phyloP scores from a whole-genome alignment of 1,140 invertebrate genomes.

The Vanessa atalanta region DNA sequence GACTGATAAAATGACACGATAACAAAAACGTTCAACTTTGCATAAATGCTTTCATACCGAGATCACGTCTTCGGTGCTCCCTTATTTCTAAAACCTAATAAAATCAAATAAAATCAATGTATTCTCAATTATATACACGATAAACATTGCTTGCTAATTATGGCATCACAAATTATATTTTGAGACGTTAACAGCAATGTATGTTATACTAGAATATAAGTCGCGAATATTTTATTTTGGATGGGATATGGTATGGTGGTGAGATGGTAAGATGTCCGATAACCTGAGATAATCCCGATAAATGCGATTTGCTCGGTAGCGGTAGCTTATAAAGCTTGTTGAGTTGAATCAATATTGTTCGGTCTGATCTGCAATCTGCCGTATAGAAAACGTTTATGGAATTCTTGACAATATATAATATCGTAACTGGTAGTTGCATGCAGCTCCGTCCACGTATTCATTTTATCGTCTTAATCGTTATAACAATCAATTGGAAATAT shows the following conservation, averaged over 20 bases:
- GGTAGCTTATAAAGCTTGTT: slow-evolving; percentile 49
- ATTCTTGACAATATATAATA: slow-evolving; percentile 16
- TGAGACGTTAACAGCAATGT: slow-evolving; percentile 25
- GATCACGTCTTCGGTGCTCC: slow-evolving; percentile 54
- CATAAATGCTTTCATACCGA: slow-evolving; percentile 61
- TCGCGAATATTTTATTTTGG: slow-evolving; percentile 1
- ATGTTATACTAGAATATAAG: slow-evolving; percentile 1
- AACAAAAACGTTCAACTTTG: slow-evolving; percentile 48
- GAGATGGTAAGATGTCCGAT: slow-evolving; percentile 56
- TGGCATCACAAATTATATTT: not conserved
- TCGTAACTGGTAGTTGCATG: not conserved
- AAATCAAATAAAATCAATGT: slow-evolving; percentile 32
- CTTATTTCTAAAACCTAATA: slow-evolving; percentile 40
- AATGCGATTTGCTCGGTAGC: slow-evolving; percentile 63
- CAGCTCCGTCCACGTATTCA: not conserved
- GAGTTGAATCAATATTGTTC: slow-evolving; percentile 53
- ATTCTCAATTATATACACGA: not conserved
- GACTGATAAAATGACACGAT: slow-evolving; percentile 47
- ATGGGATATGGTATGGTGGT: slow-evolving; percentile 33
- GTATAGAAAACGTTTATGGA: slow-evolving; percentile 25
- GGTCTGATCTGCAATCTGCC: slow-evolving; percentile 24
- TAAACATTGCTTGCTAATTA: slow-evolving; percentile 39
- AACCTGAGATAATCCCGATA: slow-evolving; percentile 68
- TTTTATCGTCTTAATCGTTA: not conserved
- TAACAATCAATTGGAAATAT: no score